Percentiles rank a stretch among this genome's conserved stretches.
Conservation (phyloP, 2,113 vertebrate species). For the Tragulus kanchil region DNA sequence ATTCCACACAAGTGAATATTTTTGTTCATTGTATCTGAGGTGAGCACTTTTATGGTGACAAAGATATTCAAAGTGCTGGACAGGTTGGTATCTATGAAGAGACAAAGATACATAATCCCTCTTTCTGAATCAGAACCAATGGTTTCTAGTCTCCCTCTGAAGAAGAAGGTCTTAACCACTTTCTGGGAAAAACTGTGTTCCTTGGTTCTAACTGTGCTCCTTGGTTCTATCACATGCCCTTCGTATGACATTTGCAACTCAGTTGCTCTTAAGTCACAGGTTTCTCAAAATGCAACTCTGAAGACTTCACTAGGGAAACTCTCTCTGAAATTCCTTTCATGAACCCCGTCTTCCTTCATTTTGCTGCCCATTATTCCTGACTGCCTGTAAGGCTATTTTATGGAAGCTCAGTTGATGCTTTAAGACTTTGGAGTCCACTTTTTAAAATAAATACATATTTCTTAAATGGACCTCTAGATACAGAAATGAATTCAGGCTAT, state of each 20-base stretch:
- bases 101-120: not conserved
- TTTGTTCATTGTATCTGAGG: not conserved
- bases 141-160: not conserved
- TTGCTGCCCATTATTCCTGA: not conserved
- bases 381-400: not conserved
- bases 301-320: not conserved
- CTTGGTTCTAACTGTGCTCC: not conserved
- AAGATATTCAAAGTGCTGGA: not conserved
- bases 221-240: not conserved
- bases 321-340: not conserved
- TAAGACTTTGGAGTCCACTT: not conserved
- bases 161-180: not conserved
- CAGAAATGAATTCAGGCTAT: not conserved
- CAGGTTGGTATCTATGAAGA: not conserved
- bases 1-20: not conserved
- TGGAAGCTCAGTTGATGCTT: not conserved
- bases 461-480: not conserved
- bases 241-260: not conserved
- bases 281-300: not conserved
- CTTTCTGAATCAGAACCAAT: not conserved
- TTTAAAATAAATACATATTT: not conserved
- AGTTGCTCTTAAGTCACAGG: not conserved
- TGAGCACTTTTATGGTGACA: not conserved
- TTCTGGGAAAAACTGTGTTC: not conserved
- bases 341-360: not conserved